phyloP scores from a whole-genome alignment of 2,797 vertebrate species.

The Protosalanx chinensis region DNA sequence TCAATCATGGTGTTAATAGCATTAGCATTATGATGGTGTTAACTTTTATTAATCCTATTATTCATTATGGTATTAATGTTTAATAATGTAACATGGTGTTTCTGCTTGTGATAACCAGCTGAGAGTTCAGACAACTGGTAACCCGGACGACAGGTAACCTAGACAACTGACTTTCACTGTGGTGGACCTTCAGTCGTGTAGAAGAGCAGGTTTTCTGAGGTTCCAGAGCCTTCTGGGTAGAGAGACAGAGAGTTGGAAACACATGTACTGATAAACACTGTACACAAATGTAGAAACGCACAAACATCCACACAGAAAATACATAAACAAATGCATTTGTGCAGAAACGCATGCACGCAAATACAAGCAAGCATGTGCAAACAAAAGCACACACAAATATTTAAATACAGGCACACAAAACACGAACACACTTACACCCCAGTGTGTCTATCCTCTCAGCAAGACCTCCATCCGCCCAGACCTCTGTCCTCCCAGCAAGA shows the following conservation, averaged over 20 bases:
- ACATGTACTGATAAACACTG: not conserved
- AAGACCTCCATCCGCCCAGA: no score
- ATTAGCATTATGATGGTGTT: no score
- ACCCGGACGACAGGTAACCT: not conserved
- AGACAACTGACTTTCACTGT: not conserved
- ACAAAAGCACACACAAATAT: slow-evolving; percentile 24
- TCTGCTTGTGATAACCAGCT: no score
- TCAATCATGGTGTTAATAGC: no score
- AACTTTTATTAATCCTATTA: no score
- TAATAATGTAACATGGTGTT: no score
- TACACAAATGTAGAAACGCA: not conserved
- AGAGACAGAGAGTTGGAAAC: not conserved
- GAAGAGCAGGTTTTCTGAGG: not conserved
- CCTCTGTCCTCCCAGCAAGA: not conserved
- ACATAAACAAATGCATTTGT: slow-evolving; percentile 8
- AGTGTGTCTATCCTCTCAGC: no score
- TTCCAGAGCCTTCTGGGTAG: no score
- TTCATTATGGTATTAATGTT: no score
- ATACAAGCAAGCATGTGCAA: not conserved
- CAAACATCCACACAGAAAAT: not conserved
- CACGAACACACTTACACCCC: no score
- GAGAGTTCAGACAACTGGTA: no score
- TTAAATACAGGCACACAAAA: slow-evolving; percentile 14
- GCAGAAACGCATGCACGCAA: not conserved
- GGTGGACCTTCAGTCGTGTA: not conserved